A percentile compares a stretch with the other conserved stretches of the same genome.
Evolutionary conservation across 2,888 invertebrate species (phyloP).

Genomic region (Cryptophagus acutangulus): DNA sequence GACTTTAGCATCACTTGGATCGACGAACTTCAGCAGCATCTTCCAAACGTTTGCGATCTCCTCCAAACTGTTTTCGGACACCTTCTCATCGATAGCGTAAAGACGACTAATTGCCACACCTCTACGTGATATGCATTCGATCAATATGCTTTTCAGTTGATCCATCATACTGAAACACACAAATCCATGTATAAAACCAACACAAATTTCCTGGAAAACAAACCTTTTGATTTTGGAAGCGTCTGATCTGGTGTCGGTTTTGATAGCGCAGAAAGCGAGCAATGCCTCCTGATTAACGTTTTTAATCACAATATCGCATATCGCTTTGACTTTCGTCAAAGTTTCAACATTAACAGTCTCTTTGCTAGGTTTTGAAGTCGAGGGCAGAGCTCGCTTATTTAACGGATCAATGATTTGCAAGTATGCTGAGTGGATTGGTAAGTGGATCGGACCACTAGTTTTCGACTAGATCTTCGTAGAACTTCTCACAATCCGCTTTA

Average conservation of each 20-base stretch:
- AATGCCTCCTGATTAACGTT: constrained; percentile 74
- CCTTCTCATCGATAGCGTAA: constrained; percentile 43
- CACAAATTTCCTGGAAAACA: no score
- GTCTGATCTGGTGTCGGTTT: constrained; percentile 76
- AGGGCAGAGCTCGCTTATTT: constrained; percentile 49
- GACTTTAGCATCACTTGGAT: constrained; percentile 68
- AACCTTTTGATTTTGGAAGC: constrained; percentile 81
- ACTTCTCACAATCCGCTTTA: constrained; percentile 44
- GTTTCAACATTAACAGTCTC: no score
- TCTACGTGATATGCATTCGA: constrained; percentile 75
- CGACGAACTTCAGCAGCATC: constrained; percentile 75
- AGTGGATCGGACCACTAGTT: constrained; percentile 69
- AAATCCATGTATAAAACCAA: no score
- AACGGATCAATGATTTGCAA: constrained; percentile 70
- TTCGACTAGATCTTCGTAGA: constrained; percentile 70
- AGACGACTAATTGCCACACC: constrained; percentile 69
- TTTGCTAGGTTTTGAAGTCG: constrained; percentile 19
- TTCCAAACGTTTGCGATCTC: constrained; percentile 60
- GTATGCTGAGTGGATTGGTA: constrained; percentile 74
- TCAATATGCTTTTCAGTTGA: constrained; percentile 70
- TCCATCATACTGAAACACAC: constrained; percentile 72
- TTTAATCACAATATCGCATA: constrained; percentile 63
- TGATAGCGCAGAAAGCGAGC: constrained; percentile 77
- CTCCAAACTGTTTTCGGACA: constrained; percentile 47
- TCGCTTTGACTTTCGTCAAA: constrained; percentile 55